These are phyloP conservation scores for Urophycis tenuis DNA, from an alignment of 2,797 vertebrate genomes.

Conservation along the genomic window DNA sequence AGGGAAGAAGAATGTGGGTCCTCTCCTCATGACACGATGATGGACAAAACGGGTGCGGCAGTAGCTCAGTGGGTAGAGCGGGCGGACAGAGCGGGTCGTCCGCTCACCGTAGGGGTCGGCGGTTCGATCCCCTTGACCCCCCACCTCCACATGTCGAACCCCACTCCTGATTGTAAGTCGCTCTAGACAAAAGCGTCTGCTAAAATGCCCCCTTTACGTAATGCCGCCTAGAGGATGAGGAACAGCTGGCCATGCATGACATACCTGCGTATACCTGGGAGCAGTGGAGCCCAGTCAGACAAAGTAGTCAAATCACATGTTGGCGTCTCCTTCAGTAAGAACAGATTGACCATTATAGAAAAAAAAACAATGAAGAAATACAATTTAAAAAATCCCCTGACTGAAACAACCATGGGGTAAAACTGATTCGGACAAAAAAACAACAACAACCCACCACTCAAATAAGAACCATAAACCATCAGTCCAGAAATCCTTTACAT, in stretches of 20 bases:
- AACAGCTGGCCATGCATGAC: not conserved
- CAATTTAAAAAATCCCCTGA: not conserved
- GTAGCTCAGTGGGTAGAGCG: too few relatives aligned
- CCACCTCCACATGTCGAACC: too few relatives aligned
- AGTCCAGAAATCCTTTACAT: conserved; percentile 62
- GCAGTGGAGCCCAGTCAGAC: not conserved
- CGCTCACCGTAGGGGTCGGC: too few relatives aligned
- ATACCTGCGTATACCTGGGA: not conserved
- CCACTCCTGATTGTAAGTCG: too few relatives aligned
- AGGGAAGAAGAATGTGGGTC: too few relatives aligned
- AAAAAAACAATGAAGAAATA: not conserved
- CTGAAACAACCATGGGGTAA: not conserved
- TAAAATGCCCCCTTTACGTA: too few relatives aligned
- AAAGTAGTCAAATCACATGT: not conserved
- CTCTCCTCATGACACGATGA: too few relatives aligned
- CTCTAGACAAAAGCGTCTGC: too few relatives aligned
- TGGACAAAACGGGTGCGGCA: too few relatives aligned
- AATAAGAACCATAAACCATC: conserved; percentile 12
- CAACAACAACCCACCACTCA: not conserved
- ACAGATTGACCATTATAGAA: not conserved
- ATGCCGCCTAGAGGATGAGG: not conserved
- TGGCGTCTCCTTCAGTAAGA: not conserved
- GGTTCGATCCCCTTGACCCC: too few relatives aligned
- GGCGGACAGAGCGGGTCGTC: too few relatives aligned
- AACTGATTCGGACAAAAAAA: not conserved